Evolutionary conservation across 2,888 invertebrate genomes (phyloP), one percentile per base, ranked within the genome.

Genomic region (Cerastis leucographa): DNA sequence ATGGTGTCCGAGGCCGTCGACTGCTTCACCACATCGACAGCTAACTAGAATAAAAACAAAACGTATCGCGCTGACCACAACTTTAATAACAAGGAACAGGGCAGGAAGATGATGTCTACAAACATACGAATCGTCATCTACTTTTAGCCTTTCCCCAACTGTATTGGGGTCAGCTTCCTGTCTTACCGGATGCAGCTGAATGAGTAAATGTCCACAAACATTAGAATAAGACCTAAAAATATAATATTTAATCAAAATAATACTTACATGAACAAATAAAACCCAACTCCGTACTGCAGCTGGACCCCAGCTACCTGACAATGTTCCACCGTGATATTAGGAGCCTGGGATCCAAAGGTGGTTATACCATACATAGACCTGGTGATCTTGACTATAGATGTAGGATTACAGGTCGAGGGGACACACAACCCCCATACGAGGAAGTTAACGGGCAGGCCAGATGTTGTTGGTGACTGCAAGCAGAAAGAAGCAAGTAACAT

Each of bases 181-280:
- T 35, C 35, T 35, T 35, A 35, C 35, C 35, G 35, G 35, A 35
- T 35, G 35, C 35, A 35, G 35, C 35, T 35, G 35, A 35, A 35
- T 35, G 35, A 35, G 35, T 35, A 35, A 35, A 35, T 35, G 35
- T 3, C 35, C 35, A 35, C 35, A 35, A 35, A 35, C 35, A 35
- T 35, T 35, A 35, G 35, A 35, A 22, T 51, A 11, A 22, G 22
- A 51, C 54, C 1, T 22, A 0, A 54, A 54, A n/a, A 6, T 25
- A n/a, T 56, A 56, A 14, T 59, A 1, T 29, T 59, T 29, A 2
- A 42, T 40, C 7, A 62, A n/a, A 46, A 29, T 29, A 29, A 7
- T 44, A 79, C 90, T 90, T 80, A 92, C 92, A 87, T 69, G 54
- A 91, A 90, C 0, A 85, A 14, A 64, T 87, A 85, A 54, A 83